Conservation (phyloP, 2,797 vertebrate genomes). For the Eospalax fontanierii region DNA sequence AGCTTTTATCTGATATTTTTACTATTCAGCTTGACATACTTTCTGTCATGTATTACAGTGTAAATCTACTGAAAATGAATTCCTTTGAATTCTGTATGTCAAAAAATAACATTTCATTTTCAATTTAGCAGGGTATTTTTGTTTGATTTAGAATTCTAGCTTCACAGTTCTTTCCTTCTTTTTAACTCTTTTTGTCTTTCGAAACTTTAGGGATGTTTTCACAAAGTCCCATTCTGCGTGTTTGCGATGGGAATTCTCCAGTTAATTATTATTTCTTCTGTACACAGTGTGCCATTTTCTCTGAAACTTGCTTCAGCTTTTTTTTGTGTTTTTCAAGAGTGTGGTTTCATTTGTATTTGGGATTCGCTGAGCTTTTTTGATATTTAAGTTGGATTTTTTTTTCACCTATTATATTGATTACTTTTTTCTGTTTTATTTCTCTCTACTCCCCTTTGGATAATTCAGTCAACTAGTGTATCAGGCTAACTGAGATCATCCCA, state of each 20-base stretch:
- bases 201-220: background rate
- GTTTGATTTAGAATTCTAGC: background rate
- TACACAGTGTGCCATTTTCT: background rate
- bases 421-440: too few relatives aligned
- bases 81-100: slow-evolving; percentile 1
- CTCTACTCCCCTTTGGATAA: too few relatives aligned
- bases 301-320: background rate
- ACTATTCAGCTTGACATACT: background rate
- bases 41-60: background rate
- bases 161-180: background rate
- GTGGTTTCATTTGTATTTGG: background rate
- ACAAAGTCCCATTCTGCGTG: background rate
- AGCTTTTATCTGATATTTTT: background rate
- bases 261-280: background rate
- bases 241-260: background rate
- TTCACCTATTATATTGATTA: too few relatives aligned
- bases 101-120: background rate
- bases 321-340: background rate
- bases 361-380: too few relatives aligned
- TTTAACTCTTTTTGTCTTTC: background rate
- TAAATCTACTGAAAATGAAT: background rate
- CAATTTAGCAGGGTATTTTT: background rate
- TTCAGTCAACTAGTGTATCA: too few relatives aligned
- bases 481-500: too few relatives aligned
- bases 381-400: too few relatives aligned